Evolutionary conservation across 2,797 vertebrate genomes (phyloP), one percentile per base, ranked within the genome.

Genomic region (Sorex maritimensis): DNA sequence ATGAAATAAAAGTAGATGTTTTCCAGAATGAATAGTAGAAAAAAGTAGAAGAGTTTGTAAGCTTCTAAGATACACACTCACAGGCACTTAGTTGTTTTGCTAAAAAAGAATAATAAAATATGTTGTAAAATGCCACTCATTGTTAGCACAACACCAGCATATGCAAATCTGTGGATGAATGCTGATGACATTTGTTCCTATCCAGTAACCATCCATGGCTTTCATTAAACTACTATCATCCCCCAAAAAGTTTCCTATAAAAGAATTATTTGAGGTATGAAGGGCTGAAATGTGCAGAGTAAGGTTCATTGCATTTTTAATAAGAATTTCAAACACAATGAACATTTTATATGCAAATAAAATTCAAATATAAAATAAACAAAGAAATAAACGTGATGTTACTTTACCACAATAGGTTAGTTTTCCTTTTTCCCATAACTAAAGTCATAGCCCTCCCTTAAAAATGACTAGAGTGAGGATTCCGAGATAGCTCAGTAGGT

Each of bases 281-380:
- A 81, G 80, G 38, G n/a, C 69, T 87, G n/a, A 93, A 91, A 73
- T 77, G 73, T 85, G 68, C 82, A 93, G 94, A 94, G 92, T 95
- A 88, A 96, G 93, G 74, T 93, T 93, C 88, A 89, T 49, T 94
- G 75, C 49, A 81, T 93, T 96, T 92, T 95, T 94, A 93, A 88
- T 93, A 95, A 95, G 87, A 92, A 95, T 91, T 94, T 89, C 17
- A 4, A 96, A 78, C 81, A 92, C 92, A 91, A 88, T 93, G 91
- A 97, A 95, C 46, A 94, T 92, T 95, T 97, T 95, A 95, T 74
- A 90, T 49, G 72, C 84, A 93, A 95, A 94, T 81, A 93, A 63
- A 93, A 94, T 94, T 88, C 12, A 52, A 87, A 81, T 74, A 94
- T 93, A 83, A 68, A 78, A 72, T 26, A 67, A 67, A 90, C 9